phyloP scores from a whole-genome alignment of 2,888 invertebrate species.

The Buathra laborator region DNA sequence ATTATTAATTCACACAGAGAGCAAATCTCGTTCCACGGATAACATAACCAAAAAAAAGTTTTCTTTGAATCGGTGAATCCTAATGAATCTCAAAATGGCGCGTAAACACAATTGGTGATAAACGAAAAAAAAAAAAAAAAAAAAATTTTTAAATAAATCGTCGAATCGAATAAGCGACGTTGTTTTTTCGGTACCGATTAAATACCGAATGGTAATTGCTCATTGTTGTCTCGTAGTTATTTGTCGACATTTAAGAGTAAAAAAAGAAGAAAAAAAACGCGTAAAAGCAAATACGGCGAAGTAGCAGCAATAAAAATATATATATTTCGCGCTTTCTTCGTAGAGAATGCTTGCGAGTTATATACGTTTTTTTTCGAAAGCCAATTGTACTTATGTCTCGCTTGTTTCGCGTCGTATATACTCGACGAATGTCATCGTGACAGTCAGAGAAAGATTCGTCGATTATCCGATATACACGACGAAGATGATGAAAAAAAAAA shows the following conservation, averaged over 20 bases:
- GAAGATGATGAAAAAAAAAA: constrained; percentile 11
- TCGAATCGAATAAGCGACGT: constrained; percentile 11
- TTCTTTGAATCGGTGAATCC: constrained; percentile 18
- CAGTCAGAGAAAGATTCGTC: constrained; percentile 32
- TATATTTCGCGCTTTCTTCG: constrained; percentile 66
- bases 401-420: constrained; percentile 34
- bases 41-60: constrained; percentile 8
- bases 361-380: constrained; percentile 52
- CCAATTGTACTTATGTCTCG: constrained; percentile 64
- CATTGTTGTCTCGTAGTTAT: constrained; percentile 61
- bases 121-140: constrained; percentile 1
- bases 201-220: constrained; percentile 56
- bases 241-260: constrained; percentile 28
- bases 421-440: constrained; percentile 54
- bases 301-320: constrained; percentile 62
- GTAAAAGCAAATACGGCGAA: constrained; percentile 24
- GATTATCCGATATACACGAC: constrained; percentile 18
- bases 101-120: constrained; percentile 4
- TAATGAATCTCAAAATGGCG: constrained; percentile 18
- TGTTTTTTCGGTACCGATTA: constrained; percentile 21
- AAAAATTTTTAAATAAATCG: constrained; percentile 6
- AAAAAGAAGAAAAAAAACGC: constrained; percentile 39
- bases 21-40: constrained; percentile 37
- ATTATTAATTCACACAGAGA: not conserved
- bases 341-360: constrained; percentile 59